Evolutionary conservation across 2,113 vertebrate genomes (phyloP).

Genomic region (Chionis minor): DNA sequence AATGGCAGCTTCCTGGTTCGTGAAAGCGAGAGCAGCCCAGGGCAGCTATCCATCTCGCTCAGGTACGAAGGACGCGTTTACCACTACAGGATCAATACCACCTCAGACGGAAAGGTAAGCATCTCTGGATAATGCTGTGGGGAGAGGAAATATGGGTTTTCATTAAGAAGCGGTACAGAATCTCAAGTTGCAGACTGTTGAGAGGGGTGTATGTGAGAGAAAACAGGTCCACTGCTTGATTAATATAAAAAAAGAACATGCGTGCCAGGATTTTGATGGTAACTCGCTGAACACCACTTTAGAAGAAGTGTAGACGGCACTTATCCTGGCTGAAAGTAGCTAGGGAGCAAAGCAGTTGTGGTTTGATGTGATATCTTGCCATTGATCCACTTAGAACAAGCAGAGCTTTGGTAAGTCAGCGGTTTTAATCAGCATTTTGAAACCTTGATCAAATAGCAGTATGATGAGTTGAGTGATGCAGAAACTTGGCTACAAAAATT

Average conservation of each 20-base stretch:
- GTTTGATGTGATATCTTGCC: neutral
- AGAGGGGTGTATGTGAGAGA: neutral
- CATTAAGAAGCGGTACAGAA: neutral
- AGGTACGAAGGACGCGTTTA: conserved; percentile 97
- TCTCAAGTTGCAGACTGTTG: neutral
- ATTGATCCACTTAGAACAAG: neutral
- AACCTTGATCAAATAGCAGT: neutral
- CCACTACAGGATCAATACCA: conserved; percentile 98
- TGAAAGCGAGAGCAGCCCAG: conserved; percentile 98
- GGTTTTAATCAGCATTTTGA: neutral
- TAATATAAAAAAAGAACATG: fast-evolving
- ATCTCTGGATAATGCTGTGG: neutral
- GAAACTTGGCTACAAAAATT: neutral
- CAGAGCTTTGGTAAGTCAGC: neutral
- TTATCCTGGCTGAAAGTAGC: neutral
- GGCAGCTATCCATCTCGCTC: conserved; percentile 96
- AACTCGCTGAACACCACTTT: neutral
- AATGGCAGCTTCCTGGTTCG: conserved; percentile 98
- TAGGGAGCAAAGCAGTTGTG: neutral
- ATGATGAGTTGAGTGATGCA: neutral
- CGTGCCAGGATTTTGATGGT: neutral
- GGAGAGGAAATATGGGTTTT: neutral
- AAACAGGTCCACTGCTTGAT: neutral
- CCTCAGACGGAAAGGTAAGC: conserved; percentile 91
- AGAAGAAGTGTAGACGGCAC: neutral